Evolutionary conservation across 1,140 invertebrate species (phyloP).

Genomic region (Leptopilina clavipes): DNA sequence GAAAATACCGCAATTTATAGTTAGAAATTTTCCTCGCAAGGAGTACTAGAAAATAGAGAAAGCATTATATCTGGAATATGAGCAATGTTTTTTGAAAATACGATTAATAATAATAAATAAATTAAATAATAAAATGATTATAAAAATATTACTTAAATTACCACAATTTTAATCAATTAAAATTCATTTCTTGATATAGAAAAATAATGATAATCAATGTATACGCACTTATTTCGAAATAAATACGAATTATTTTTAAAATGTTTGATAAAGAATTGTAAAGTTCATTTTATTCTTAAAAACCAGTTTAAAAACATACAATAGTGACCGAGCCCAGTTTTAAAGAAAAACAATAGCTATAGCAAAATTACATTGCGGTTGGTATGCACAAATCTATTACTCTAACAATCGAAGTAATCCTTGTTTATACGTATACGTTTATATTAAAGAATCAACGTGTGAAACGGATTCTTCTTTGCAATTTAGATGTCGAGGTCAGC

Average conservation of each 20-base stretch:
- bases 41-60: constrained; percentile 21
- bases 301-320: too few species aligned
- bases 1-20: not conserved
- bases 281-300: not conserved
- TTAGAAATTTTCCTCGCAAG: not conserved
- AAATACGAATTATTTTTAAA: not conserved
- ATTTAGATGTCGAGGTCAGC: constrained; percentile 26
- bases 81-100: not conserved
- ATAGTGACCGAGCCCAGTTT: constrained; percentile 18
- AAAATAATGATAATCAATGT: too few species aligned
- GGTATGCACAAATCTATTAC: not conserved
- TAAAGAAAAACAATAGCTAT: not conserved
- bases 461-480: constrained; percentile 4
- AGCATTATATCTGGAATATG: not conserved
- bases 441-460: not conserved
- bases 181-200: too few species aligned
- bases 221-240: too few species aligned
- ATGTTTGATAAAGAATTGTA: too few species aligned
- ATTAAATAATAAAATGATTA: not conserved
- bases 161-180: too few species aligned
- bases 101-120: not conserved
- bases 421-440: not conserved
- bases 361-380: not conserved
- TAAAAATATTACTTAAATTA: too few species aligned
- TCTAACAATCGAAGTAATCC: not conserved